These are phyloP conservation scores for Tamias sibiricus DNA, from an alignment of 2,113 vertebrate genomes.

Conservation along the genomic window DNA sequence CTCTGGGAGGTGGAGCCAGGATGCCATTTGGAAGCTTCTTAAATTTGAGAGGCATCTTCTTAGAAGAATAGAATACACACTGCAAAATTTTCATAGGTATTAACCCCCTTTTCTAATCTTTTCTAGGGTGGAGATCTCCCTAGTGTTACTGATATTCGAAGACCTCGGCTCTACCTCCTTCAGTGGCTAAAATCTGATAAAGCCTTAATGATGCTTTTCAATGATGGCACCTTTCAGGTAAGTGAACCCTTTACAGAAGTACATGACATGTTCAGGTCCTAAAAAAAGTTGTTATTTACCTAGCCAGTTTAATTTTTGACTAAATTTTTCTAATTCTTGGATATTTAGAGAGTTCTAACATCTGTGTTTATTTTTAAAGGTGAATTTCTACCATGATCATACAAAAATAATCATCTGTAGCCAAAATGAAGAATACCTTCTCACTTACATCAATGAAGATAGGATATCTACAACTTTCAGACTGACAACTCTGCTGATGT, in stretches of 20 bases:
- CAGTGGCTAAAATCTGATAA: conserved; percentile 99
- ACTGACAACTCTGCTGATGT: conserved; percentile 92
- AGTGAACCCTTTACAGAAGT: conserved; percentile 44
- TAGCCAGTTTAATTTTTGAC: not conserved
- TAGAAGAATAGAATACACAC: not conserved
- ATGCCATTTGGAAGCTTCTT: not conserved
- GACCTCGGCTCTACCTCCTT: conserved; percentile 95
- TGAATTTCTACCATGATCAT: conserved; percentile 99
- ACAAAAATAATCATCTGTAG: conserved; percentile 98
- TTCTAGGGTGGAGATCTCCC: conserved; percentile 95
- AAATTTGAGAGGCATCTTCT: not conserved
- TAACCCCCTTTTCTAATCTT: conserved; percentile 62
- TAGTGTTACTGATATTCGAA: conserved; percentile 91
- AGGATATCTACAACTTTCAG: conserved; percentile 94
- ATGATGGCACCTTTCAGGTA: conserved; percentile 99
- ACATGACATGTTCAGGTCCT: not conserved
- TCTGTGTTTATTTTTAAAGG: conserved; percentile 84
- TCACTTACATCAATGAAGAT: conserved; percentile 99
- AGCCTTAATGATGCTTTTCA: conserved; percentile 99
- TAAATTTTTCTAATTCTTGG: not conserved
- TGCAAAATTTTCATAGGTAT: not conserved
- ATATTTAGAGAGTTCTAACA: not conserved
- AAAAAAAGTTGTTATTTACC: not conserved
- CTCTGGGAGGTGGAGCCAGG: not conserved
- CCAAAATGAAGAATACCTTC: conserved; percentile 95